Percentiles rank a stretch among this genome's conserved stretches.
These are phyloP conservation scores for Caenorhabditis afra DNA, from an alignment of 2,888 invertebrate species.

Conservation along the genomic window DNA sequence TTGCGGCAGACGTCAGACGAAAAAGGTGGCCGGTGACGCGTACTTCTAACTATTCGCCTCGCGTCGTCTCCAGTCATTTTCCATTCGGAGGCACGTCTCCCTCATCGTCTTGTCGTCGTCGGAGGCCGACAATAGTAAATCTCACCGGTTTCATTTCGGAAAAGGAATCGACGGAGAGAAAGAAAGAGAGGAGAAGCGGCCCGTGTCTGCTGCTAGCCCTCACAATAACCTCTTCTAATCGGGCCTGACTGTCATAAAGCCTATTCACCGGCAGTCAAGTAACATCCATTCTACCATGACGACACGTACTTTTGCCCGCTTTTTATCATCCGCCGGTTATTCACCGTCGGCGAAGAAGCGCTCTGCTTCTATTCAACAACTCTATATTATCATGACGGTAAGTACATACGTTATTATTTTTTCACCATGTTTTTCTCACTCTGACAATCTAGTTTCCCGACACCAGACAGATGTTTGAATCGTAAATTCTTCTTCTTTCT, in stretches of 20 bases:
- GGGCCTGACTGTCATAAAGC: slow-evolving; percentile 44
- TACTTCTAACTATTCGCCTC: slow-evolving; percentile 53
- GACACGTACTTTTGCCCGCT: slow-evolving; percentile 60
- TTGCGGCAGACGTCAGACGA: slow-evolving; percentile 40
- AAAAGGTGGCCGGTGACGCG: slow-evolving; percentile 56
- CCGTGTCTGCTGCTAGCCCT: slow-evolving; percentile 19
- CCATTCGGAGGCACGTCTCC: slow-evolving; percentile 27
- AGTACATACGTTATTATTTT: slow-evolving; percentile 51
- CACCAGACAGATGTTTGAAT: slow-evolving; percentile 1
- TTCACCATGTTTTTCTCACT: slow-evolving; percentile 1
- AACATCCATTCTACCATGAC: slow-evolving; percentile 41
- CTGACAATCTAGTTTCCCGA: slow-evolving; percentile 26
- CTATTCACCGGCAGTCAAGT: slow-evolving; percentile 34
- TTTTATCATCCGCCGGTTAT: slow-evolving; percentile 55
- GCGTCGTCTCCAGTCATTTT: slow-evolving; percentile 47
- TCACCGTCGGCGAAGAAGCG: slow-evolving; percentile 51
- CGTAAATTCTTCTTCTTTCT: not conserved
- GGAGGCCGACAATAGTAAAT: slow-evolving; percentile 53
- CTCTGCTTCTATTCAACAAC: slow-evolving; percentile 56
- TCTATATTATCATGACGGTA: slow-evolving; percentile 62
- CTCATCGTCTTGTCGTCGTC: slow-evolving; percentile 3
- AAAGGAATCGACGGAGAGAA: slow-evolving; percentile 48
- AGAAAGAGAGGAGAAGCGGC: slow-evolving; percentile 38
- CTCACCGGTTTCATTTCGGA: slow-evolving; percentile 60
- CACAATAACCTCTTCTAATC: slow-evolving; percentile 56